Percentiles rank a stretch among this genome's conserved stretches.
These are phyloP conservation scores for Patella vulgata DNA, from an alignment of 1,140 invertebrate species.

Conservation along the genomic window DNA sequence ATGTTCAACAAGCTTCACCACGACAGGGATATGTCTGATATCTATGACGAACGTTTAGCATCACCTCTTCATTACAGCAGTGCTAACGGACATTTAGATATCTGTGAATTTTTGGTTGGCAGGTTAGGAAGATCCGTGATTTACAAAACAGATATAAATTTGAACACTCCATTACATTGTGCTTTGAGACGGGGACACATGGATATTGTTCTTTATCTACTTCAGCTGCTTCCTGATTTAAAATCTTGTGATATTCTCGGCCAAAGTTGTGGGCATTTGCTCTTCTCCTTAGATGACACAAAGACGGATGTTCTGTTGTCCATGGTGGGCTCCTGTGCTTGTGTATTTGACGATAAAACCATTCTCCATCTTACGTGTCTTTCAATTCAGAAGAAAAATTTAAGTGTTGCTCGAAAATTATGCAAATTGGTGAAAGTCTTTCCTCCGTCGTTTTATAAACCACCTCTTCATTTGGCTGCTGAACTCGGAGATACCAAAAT, in stretches of 20 bases:
- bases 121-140: slow-evolving; percentile 34
- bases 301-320: slow-evolving; percentile 23
- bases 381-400: slow-evolving; percentile 11
- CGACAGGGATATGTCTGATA: neutral
- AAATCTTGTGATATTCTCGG: slow-evolving; percentile 23
- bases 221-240: slow-evolving; percentile 32
- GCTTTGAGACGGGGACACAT: slow-evolving; percentile 21
- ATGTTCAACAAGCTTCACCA: slow-evolving; percentile 6
- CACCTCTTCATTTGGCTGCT: slow-evolving; percentile 33
- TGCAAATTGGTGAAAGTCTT: slow-evolving; percentile 15
- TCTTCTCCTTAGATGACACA: slow-evolving; percentile 13
- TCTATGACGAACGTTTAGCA: slow-evolving; percentile 12
- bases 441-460: slow-evolving; percentile 8
- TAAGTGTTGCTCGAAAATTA: slow-evolving; percentile 4
- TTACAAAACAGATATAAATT: slow-evolving; percentile 22
- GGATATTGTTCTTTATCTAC: slow-evolving; percentile 32
- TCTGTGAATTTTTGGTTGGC: slow-evolving; percentile 32
- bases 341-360: slow-evolving; percentile 23
- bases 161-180: slow-evolving; percentile 34
- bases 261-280: slow-evolving; percentile 25
- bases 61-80: slow-evolving; percentile 37
- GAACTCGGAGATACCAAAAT: slow-evolving; percentile 22
- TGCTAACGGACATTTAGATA: slow-evolving; percentile 31
- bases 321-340: slow-evolving; percentile 18
- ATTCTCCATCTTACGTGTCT: slow-evolving; percentile 19